phyloP scores from a whole-genome alignment of 2,888 invertebrate genomes.

The Erebia epiphron region DNA sequence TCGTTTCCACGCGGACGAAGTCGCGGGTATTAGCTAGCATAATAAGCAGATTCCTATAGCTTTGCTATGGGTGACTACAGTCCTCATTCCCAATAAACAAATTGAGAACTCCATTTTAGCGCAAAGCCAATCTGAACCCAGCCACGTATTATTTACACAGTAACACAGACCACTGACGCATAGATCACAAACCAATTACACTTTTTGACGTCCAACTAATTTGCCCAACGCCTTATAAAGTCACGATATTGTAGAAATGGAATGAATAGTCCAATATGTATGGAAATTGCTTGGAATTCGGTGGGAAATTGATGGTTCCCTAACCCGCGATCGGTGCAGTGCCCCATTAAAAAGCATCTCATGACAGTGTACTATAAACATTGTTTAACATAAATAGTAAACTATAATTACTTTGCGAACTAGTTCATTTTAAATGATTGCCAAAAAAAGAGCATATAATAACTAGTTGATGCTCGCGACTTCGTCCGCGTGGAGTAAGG shows the following conservation, averaged over 20 bases:
- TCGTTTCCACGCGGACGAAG: no score
- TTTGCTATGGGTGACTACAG: no score
- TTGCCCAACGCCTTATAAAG: conserved; percentile 30
- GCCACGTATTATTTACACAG: conserved; percentile 31
- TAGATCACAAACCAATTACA: conserved; percentile 34
- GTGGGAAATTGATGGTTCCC: conserved; percentile 29
- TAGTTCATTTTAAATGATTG: background rate
- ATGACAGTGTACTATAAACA: conserved; percentile 32
- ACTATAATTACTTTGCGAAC: conserved; percentile 10
- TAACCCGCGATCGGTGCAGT: conserved; percentile 21
- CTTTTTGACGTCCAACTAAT: conserved; percentile 32
- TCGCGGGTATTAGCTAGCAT: no score
- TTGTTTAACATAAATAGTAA: conserved; percentile 27
- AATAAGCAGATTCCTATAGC: no score
- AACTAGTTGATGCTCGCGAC: no score
- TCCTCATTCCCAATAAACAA: background rate
- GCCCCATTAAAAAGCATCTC: conserved; percentile 22
- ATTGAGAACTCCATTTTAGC: conserved; percentile 28
- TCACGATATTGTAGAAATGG: conserved; percentile 28
- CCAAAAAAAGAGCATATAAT: no score
- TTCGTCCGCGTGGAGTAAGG: no score
- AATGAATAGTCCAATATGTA: conserved; percentile 37
- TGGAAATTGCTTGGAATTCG: conserved; percentile 36
- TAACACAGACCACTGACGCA: conserved; percentile 3
- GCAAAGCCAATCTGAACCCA: conserved; percentile 20